A percentile compares a stretch with the other conserved stretches of the same genome.
phyloP scores from a whole-genome alignment of 2,888 invertebrate species.

The Callosobruchus maculatus region DNA sequence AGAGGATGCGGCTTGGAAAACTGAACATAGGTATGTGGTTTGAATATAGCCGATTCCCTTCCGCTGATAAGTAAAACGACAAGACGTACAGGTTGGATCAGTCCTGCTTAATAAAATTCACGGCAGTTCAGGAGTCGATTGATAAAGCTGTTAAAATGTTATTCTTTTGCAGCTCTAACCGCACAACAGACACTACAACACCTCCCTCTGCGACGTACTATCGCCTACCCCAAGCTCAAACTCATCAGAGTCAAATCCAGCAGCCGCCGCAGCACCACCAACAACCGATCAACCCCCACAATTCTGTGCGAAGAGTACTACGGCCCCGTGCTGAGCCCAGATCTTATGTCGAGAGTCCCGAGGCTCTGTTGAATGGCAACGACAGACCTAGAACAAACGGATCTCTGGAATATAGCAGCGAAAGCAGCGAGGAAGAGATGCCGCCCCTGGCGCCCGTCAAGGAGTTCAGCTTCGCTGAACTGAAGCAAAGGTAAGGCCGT shows the following conservation, averaged over 20 bases:
- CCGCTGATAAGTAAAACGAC: too few relatives aligned
- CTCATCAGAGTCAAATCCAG: slow-evolving; percentile 10
- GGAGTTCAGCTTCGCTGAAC: slow-evolving; percentile 48
- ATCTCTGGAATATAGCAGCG: slow-evolving; percentile 53
- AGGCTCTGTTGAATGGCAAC: slow-evolving; percentile 36
- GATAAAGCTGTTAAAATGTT: not conserved
- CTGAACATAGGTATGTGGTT: too few relatives aligned
- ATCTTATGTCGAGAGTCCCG: slow-evolving; percentile 81
- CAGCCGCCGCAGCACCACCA: slow-evolving; percentile 5
- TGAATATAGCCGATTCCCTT: too few relatives aligned
- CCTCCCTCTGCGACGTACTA: not conserved
- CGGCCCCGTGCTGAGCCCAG: slow-evolving; percentile 79
- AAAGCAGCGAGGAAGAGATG: slow-evolving; percentile 52
- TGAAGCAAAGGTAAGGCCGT: slow-evolving; percentile 44
- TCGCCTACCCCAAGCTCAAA: not conserved
- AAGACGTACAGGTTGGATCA: too few relatives aligned
- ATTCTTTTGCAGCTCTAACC: slow-evolving; percentile 4
- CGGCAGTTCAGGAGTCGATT: too few relatives aligned
- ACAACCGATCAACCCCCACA: slow-evolving; percentile 15
- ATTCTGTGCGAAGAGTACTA: slow-evolving; percentile 60
- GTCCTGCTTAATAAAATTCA: too few relatives aligned
- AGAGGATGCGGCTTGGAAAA: too few relatives aligned
- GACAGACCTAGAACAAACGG: slow-evolving; percentile 46
- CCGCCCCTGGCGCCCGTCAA: slow-evolving; percentile 71
- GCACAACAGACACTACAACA: slow-evolving; percentile 4